Percentiles rank a stretch among this genome's conserved stretches.
Conservation (phyloP, 2,113 vertebrate genomes). For the Coptodon rendalli region DNA sequence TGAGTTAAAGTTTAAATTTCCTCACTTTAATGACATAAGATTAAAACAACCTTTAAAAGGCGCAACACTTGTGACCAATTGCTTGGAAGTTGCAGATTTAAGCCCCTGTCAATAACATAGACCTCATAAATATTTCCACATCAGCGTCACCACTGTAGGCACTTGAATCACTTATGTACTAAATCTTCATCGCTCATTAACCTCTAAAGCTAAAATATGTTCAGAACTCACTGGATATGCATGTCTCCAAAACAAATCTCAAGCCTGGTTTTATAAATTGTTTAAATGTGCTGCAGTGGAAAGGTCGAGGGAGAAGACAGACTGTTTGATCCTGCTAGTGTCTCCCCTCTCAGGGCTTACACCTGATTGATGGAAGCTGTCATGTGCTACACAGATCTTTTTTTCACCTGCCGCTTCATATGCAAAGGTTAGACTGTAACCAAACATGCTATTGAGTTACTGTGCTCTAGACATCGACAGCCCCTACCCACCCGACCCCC, state of each 20-base stretch:
- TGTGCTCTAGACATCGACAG: background rate
- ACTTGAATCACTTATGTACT: background rate
- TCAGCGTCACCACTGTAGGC: background rate
- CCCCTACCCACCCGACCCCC: background rate
- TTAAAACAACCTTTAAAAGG: background rate
- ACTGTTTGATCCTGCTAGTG: conserved; percentile 15
- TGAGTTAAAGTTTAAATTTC: background rate
- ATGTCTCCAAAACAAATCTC: background rate
- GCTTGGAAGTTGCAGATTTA: background rate
- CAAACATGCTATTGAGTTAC: conserved; percentile 42
- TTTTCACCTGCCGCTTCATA: conserved; percentile 35
- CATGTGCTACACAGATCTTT: conserved; percentile 56
- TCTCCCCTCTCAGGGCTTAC: conserved; percentile 21
- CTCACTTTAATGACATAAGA: background rate
- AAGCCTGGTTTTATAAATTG: background rate
- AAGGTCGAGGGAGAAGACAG: conserved; percentile 7
- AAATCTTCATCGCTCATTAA: background rate
- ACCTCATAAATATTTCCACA: background rate
- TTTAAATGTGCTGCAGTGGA: background rate
- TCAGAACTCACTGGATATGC: background rate
- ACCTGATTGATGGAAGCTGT: conserved; percentile 57
- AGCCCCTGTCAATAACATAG: background rate
- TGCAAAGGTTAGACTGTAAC: conserved; percentile 34
- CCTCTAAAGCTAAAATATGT: background rate
- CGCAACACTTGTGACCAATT: background rate